These are phyloP conservation scores for Sphaerophoria rueppellii DNA, from an alignment of 2,888 invertebrate genomes.

Conservation along the genomic window DNA sequence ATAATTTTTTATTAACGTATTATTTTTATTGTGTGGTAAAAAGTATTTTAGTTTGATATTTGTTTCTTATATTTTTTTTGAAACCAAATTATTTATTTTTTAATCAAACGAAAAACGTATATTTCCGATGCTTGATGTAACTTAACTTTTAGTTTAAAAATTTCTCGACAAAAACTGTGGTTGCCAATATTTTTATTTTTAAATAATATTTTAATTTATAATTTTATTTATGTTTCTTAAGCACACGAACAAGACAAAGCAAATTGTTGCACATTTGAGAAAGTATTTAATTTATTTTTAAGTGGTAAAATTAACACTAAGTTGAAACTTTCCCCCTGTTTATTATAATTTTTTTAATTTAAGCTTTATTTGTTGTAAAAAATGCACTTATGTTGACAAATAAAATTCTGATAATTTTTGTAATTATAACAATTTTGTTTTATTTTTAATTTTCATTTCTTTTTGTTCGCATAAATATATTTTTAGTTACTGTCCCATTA, in stretches of 20 bases:
- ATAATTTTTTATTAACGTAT: slow-evolving; percentile 41
- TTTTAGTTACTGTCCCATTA: slow-evolving; percentile 35
- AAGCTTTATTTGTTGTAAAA: slow-evolving; percentile 65
- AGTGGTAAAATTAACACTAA: slow-evolving; percentile 70
- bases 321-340: slow-evolving; percentile 55
- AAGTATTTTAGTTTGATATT: slow-evolving; percentile 55
- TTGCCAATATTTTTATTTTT: slow-evolving; percentile 44
- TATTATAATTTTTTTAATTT: slow-evolving; percentile 54
- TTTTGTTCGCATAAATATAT: not conserved
- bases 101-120: slow-evolving; percentile 45
- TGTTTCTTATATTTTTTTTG: not conserved
- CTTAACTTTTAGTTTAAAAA: slow-evolving; percentile 36
- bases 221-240: slow-evolving; percentile 47
- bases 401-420: slow-evolving; percentile 60
- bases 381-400: slow-evolving; percentile 67
- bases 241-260: slow-evolving; percentile 32
- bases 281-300: slow-evolving; percentile 19
- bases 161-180: slow-evolving; percentile 7
- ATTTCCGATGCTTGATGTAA: slow-evolving; percentile 32
- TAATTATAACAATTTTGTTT: slow-evolving; percentile 32
- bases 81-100: slow-evolving; percentile 23
- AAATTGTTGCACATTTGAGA: slow-evolving; percentile 52
- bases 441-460: slow-evolving; percentile 27
- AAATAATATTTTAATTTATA: slow-evolving; percentile 23
- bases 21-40: slow-evolving; percentile 44